Base-by-base conservation (phyloP, 2,113 vertebrate species). In the Tinamus guttatus region DNA sequence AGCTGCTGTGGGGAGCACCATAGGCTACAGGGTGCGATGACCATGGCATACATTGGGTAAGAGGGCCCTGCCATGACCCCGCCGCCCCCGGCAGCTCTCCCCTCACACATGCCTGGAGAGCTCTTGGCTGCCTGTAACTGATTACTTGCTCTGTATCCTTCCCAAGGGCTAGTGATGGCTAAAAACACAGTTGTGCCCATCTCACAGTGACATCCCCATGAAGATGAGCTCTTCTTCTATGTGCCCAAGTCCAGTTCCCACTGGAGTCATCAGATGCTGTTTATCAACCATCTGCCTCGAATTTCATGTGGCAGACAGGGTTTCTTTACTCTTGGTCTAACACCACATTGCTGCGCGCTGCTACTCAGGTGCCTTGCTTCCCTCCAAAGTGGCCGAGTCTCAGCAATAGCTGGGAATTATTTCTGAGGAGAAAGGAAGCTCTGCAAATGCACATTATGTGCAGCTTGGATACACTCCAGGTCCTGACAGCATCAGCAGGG, bases 401-500 rank as follows among this genome's bases (percentile, higher is more conserved):
- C 56, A 38, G 15, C 30, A 32, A 34, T 11, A 15, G 34, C 13
- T 52, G 22, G 27, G 27, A 76, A 76, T 40, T n/a, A 64, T 65
- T 52, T 59, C 41, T 40, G 24, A 52, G 60, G 68, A 20, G 24
- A 58, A 14, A 63, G 90, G 62, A 45, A 89, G 21, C 67, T 62
- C 82, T 81, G 84, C 75, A 75, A 54, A 86, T 58, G 68, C 73
- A 88, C 67, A 73, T 68, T 27, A 58, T 52, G 70, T 75, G 71
- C 82, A 92, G 86, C 67, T 94, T 54, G 81, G 88, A 91, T 88
- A 47, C 0, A 0, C 77, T 95, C 76, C 92, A 91, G 69, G 58
- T 92, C 83, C 74, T 87, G 74, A 90, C 81, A 93, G 47, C 81
- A 91, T 78, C 70, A 74, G 28, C 32, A 85, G 70, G 91, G 83